phyloP scores from a whole-genome alignment of 2,797 vertebrate genomes.

The Myoxocephalus aenaeus region DNA sequence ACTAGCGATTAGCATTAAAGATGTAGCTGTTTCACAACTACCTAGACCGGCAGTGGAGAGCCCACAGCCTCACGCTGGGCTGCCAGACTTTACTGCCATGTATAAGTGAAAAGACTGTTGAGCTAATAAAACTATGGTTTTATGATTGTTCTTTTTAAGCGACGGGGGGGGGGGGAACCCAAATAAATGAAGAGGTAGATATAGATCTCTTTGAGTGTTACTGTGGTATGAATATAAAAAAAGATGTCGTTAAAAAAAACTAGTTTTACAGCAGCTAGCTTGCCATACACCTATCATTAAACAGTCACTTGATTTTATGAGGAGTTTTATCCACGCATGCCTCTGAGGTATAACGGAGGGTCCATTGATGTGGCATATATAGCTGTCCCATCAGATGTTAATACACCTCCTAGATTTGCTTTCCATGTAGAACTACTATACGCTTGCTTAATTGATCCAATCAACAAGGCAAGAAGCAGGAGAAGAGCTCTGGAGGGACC shows the following conservation, averaged over 20 bases:
- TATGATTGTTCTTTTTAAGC: conserved; percentile 16
- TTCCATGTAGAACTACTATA: conserved; percentile 31
- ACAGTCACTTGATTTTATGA: conserved; percentile 69
- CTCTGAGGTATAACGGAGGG: conserved; percentile 41
- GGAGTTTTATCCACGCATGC: conserved; percentile 41
- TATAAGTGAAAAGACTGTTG: conserved; percentile 15
- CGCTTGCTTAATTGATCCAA: conserved; percentile 65
- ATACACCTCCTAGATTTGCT: conserved; percentile 24
- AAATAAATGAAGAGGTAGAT: conserved; percentile 26
- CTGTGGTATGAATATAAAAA: conserved; percentile 23
- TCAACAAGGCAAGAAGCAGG: conserved; percentile 50
- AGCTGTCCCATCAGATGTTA: conserved; percentile 32
- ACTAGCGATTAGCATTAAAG: conserved; percentile 57
- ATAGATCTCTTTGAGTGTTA: conserved; percentile 25
- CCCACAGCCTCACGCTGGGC: conserved; percentile 21
- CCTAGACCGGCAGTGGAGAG: conserved; percentile 26
- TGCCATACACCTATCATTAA: conserved; percentile 61
- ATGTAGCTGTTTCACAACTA: conserved; percentile 33
- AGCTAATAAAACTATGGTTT: conserved; percentile 29
- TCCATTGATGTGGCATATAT: conserved; percentile 38
- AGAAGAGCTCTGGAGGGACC: conserved; percentile 36
- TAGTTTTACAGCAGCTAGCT: conserved; percentile 43
- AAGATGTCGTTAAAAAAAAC: conserved; percentile 49
- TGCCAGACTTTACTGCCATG: conserved; percentile 27
- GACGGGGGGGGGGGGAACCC: not conserved